A percentile compares a stretch with the other conserved stretches of the same genome.
Evolutionary conservation across 2,797 vertebrate genomes (phyloP).

Genomic region (Sarcoramphus papa): DNA sequence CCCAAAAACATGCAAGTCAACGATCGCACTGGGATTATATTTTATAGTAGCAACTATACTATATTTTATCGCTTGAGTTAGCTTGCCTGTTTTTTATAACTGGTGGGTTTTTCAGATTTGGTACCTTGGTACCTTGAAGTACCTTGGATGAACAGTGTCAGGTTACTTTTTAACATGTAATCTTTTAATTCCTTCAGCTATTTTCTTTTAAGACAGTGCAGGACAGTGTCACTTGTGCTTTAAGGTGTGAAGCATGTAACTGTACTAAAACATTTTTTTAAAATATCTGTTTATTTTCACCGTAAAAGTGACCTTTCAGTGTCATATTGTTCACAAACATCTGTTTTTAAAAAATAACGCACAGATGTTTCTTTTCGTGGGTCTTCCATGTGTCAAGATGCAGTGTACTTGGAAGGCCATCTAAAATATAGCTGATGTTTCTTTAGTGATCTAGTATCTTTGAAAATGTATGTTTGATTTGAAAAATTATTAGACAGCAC

Average conservation of each 20-base stretch:
- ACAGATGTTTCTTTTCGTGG: neutral
- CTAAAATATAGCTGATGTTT: neutral
- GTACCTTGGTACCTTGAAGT: neutral
- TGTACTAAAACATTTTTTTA: neutral
- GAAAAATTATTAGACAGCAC: neutral
- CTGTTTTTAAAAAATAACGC: neutral
- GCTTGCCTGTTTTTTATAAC: neutral
- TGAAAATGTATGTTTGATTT: neutral
- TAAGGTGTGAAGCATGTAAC: neutral
- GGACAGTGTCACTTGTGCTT: neutral
- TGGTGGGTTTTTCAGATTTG: conserved; percentile 14
- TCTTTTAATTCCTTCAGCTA: conserved; percentile 11
- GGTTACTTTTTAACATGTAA: conserved; percentile 1
- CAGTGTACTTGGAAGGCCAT: neutral
- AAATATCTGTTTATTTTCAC: neutral
- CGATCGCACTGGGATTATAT: neutral
- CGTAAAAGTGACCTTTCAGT: neutral
- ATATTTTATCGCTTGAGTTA: conserved; percentile 27
- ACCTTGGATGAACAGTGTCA: neutral
- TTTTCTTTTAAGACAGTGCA: conserved; percentile 5
- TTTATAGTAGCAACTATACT: neutral
- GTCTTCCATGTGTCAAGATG: neutral
- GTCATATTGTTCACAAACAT: neutral
- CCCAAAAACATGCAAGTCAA: neutral
- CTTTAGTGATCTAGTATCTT: neutral